Evolutionary conservation across 2,888 invertebrate species (phyloP), one percentile per base, ranked within the genome.

Genomic region (Zaprionus obscuricornis): DNA sequence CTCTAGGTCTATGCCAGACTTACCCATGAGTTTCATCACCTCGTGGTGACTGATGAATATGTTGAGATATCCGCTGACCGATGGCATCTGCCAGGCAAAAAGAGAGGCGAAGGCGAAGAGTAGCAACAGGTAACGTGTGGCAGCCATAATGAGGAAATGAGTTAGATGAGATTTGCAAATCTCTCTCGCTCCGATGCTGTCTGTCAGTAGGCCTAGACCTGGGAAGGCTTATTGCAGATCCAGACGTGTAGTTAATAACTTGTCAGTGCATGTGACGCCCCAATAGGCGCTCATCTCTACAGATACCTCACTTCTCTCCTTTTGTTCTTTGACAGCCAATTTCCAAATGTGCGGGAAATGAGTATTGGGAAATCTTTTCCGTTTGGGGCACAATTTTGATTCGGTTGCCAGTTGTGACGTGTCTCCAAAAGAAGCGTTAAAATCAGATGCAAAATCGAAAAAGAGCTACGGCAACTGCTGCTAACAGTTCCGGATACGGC

Each of bases 21-120:
- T 91, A 95, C 95, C 95, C 90, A 95, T 91, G 84, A 95, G 91
- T 91, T 94, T 95, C 93, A 94, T 94, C 88, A 95, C 94, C 92
- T 95, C 95, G 70, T 93, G 93, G 89, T 94, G 94, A 90, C 94
- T 94, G 91, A 95, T 95, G 91, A 95, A 95, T 87, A 95, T 93
- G 91, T 95, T 94, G 87, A 95, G 92, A 92, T 95, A 94, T 90
- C 93, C 93, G 89, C 92, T 91, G 91, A 92, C 92, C 91, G 91
- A 88, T 54, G 82, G 54, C 45, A 88, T 78, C 67, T 85, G 85
- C 87, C 87, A 89, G 40, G 79, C 70, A 59, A 86, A 71, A 59
- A 87, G 67, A 39, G 79, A 70, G 49, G 79, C 76, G 74, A 85
- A 85, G 50, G 88, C 16, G 3, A 72, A 46, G 43, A 59, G 40